phyloP scores from a whole-genome alignment of 1,140 invertebrate genomes.

The Schlechtendalia chinensis region DNA sequence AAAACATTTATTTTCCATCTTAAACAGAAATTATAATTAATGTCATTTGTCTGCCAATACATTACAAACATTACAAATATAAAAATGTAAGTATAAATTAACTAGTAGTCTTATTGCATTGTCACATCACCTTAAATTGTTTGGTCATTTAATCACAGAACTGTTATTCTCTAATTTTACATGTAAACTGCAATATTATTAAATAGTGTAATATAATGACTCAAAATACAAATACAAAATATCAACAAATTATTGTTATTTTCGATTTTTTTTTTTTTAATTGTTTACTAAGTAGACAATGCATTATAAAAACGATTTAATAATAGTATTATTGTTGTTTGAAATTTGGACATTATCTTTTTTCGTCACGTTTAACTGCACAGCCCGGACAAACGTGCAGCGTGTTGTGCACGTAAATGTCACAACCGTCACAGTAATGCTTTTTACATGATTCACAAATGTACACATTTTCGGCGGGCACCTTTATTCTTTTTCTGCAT shows the following conservation, averaged over 20 bases:
- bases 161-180: no score
- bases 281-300: neutral
- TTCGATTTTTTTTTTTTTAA: neutral
- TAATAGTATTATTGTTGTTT: no score
- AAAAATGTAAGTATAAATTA: no score
- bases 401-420: constrained; percentile 89
- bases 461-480: constrained; percentile 36
- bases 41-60: no score
- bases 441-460: constrained; percentile 75
- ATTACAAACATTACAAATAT: no score
- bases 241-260: neutral
- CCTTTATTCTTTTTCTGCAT: constrained; percentile 65
- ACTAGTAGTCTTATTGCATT: no score
- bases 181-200: no score
- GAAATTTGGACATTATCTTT: constrained; percentile 13
- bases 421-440: constrained; percentile 90
- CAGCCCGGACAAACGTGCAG: constrained; percentile 94
- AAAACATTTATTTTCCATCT: no score
- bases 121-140: no score
- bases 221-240: neutral
- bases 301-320: neutral
- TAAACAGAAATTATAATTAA: no score
- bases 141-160: no score
- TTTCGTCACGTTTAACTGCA: constrained; percentile 58
- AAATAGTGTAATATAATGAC: neutral